Evolutionary conservation across 2,797 vertebrate species (phyloP).

Genomic region (Platyrinchus mystaceus): DNA sequence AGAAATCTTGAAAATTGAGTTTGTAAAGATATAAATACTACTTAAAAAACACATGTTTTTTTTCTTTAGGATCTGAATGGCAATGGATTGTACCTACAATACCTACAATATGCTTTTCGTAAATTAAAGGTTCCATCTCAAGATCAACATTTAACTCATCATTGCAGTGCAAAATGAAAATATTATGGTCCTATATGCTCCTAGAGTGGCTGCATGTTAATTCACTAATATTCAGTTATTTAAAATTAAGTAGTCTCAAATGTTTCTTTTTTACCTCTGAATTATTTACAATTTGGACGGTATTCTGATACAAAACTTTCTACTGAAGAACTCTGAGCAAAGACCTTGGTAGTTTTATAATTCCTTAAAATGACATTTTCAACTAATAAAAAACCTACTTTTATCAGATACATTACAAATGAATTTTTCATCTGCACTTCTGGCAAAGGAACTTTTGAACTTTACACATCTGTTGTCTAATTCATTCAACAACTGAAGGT

Average conservation of each 20-base stretch:
- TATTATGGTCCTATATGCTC: background rate
- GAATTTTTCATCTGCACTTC: background rate
- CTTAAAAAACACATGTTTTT: accelerated
- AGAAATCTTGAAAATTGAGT: background rate
- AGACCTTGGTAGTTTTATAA: background rate
- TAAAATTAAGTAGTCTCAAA: background rate
- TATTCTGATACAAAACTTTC: background rate
- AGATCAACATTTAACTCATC: background rate
- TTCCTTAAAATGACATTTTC: background rate
- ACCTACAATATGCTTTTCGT: background rate
- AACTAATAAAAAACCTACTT: background rate
- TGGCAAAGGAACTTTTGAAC: background rate
- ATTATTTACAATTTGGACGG: background rate
- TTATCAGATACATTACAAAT: background rate
- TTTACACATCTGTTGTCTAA: background rate
- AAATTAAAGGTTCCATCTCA: background rate
- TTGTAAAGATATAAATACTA: background rate
- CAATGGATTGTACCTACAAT: background rate
- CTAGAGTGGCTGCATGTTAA: accelerated
- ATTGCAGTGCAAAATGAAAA: background rate
- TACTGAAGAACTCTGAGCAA: background rate
- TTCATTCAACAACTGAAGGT: background rate
- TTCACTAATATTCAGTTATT: background rate
- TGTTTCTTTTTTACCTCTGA: background rate
- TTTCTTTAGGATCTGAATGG: background rate